phyloP scores from a whole-genome alignment of 2,888 invertebrate species.

The Drosophila fungiperda region DNA sequence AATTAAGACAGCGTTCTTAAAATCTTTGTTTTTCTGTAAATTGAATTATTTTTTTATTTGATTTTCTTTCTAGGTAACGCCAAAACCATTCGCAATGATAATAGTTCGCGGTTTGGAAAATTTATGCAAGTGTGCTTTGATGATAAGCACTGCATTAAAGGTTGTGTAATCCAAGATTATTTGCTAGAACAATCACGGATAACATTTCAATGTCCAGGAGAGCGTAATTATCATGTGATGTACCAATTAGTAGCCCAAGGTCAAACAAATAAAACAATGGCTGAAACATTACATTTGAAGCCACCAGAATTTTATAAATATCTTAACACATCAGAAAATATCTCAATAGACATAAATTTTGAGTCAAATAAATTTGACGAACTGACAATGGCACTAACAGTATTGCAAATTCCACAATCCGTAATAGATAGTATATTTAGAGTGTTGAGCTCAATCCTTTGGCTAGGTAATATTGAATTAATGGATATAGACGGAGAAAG shows the following conservation, averaged over 20 bases:
- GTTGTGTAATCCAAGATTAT: slow-evolving; percentile 96
- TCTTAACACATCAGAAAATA: slow-evolving; percentile 92
- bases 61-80: slow-evolving; percentile 90
- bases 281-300: slow-evolving; percentile 90
- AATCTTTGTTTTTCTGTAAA: not conserved
- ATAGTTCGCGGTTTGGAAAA: slow-evolving; percentile 97
- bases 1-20: not conserved
- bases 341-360: slow-evolving; percentile 88
- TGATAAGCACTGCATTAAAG: slow-evolving; percentile 94
- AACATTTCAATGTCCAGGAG: slow-evolving; percentile 94
- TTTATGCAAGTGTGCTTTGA: slow-evolving; percentile 98
- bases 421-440: slow-evolving; percentile 96
- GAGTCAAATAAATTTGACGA: slow-evolving; percentile 92
- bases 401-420: slow-evolving; percentile 93
- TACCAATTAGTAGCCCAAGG: slow-evolving; percentile 96
- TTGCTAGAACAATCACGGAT: slow-evolving; percentile 95
- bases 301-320: slow-evolving; percentile 93
- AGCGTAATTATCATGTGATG: slow-evolving; percentile 96
- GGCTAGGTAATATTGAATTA: slow-evolving; percentile 95
- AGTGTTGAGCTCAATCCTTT: slow-evolving; percentile 94
- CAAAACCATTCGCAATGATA: slow-evolving; percentile 96
- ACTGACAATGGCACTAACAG: slow-evolving; percentile 94
- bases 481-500: slow-evolving; percentile 95
- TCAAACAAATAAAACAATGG: slow-evolving; percentile 91
- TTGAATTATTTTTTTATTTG: not conserved